Evolutionary conservation across 2,797 vertebrate genomes (phyloP).

Genomic region (Lophotriccus pileatus): DNA sequence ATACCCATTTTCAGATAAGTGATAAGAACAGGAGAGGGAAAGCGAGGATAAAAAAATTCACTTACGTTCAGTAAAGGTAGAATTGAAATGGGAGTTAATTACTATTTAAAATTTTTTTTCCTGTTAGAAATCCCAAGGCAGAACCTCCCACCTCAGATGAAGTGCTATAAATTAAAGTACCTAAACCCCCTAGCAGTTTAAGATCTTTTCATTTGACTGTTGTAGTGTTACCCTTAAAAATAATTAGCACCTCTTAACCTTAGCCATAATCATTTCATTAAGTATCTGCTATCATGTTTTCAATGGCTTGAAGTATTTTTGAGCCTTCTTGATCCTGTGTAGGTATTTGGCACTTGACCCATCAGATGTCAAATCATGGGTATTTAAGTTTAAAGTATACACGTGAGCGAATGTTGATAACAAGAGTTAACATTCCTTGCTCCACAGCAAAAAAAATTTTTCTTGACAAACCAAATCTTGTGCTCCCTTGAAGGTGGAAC

Average conservation of each 20-base stretch:
- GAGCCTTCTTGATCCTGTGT: not conserved
- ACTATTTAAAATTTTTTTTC: not conserved
- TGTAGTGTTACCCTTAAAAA: not conserved
- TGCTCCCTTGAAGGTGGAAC: not conserved
- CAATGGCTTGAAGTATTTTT: not conserved
- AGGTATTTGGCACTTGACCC: not conserved
- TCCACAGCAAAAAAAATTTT: not conserved
- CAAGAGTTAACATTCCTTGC: not conserved
- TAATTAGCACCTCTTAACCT: not conserved
- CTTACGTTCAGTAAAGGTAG: not conserved
- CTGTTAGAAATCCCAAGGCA: not conserved
- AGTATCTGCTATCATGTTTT: not conserved
- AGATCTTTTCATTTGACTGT: not conserved
- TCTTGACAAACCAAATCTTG: not conserved
- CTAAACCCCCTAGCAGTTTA: not conserved
- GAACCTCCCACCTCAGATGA: not conserved
- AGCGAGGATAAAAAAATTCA: not conserved
- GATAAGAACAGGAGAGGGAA: fast-evolving
- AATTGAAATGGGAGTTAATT: not conserved
- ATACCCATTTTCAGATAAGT: not conserved
- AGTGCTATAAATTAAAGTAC: not conserved
- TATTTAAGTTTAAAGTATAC: not conserved
- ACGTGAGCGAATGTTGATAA: not conserved
- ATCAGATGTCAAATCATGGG: not conserved
- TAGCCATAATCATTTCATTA: not conserved